Conservation (phyloP, 1,140 invertebrate genomes). For the Spodoptera litura region DNA sequence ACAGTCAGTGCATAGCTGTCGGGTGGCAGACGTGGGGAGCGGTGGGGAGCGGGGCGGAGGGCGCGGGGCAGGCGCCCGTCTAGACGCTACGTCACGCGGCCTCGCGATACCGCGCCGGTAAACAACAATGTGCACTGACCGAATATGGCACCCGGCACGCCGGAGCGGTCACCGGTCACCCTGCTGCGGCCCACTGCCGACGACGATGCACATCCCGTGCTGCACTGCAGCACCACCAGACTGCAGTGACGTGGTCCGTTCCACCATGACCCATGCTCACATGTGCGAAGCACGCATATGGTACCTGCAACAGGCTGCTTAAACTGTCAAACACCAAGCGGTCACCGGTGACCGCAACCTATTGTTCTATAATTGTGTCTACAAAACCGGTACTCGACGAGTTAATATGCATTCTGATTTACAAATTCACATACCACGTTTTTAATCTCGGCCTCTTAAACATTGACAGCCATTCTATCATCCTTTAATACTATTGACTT, state of each 20-base stretch:
- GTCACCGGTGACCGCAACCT: no score
- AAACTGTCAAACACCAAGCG: no score
- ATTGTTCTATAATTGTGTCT: no score
- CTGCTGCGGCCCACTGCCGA: constrained; percentile 62
- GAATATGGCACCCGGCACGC: constrained; percentile 80
- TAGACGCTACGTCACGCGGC: constrained; percentile 85
- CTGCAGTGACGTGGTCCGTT: not conserved
- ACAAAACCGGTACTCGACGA: no score
- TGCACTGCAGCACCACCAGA: not conserved
- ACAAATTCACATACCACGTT: no score
- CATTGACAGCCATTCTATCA: no score
- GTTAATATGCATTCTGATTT: no score
- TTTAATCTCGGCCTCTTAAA: no score
- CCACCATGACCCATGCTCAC: not conserved
- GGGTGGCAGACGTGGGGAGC: constrained; percentile 51
- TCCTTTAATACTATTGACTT: no score
- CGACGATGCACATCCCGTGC: constrained; percentile 49
- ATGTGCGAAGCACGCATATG: not conserved
- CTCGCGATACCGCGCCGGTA: constrained; percentile 83
- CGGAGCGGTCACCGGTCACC: constrained; percentile 67
- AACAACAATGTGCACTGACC: constrained; percentile 85
- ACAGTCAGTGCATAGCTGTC: constrained; percentile 66
- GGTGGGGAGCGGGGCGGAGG: constrained; percentile 53
- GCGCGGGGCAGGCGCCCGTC: constrained; percentile 70
- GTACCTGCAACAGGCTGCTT: not conserved